Conservation (phyloP, 2,797 vertebrate genomes). For the Cynopterus sphinx region DNA sequence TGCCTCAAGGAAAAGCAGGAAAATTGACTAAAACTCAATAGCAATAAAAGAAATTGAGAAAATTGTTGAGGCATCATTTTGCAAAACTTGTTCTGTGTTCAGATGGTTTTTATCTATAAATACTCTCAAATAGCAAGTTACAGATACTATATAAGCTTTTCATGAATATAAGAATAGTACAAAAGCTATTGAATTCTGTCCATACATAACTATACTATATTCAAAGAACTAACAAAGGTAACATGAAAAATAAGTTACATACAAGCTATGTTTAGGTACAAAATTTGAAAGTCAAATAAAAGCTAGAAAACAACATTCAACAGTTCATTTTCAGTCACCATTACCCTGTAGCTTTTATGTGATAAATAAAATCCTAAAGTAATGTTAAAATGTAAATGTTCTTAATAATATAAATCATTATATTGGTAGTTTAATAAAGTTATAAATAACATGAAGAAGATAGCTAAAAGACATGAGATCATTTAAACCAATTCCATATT, state of each 20-base stretch:
- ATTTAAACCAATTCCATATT: neutral
- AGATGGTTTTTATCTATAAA: neutral
- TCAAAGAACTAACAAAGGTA: neutral
- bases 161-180: neutral
- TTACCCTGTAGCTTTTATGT: neutral
- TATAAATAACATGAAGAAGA: neutral
- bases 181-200: neutral
- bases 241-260: neutral
- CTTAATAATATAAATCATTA: neutral
- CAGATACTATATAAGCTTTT: neutral
- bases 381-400: neutral
- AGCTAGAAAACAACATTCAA: neutral
- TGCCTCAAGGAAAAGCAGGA: neutral
- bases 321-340: neutral
- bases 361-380: neutral
- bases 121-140: neutral
- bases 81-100: neutral
- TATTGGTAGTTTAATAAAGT: neutral
- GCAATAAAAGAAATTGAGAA: neutral
- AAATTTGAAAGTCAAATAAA: conserved; percentile 16
- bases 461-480: neutral
- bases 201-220: neutral
- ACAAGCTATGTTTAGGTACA: neutral
- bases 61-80: neutral
- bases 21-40: neutral